phyloP scores from a whole-genome alignment of 2,888 invertebrate species.

The Xestoiulus laeticollis region DNA sequence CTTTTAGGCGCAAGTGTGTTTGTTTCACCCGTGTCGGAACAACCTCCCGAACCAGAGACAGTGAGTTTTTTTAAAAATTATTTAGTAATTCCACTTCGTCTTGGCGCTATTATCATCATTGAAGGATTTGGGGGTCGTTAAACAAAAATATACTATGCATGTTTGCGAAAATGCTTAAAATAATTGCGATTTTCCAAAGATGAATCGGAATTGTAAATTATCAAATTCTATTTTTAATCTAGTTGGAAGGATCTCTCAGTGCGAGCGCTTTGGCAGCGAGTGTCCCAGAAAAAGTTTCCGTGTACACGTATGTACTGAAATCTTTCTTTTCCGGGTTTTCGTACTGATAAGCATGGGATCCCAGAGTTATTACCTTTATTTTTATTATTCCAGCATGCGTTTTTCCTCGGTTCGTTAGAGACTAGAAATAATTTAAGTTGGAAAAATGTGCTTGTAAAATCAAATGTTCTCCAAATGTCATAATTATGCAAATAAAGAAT shows the following conservation, averaged over 20 bases:
- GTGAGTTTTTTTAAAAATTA: background rate
- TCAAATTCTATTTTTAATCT: conserved; percentile 25
- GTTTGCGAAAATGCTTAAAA: no score
- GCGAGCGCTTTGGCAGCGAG: background rate
- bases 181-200: background rate
- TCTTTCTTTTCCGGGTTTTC: background rate
- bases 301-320: conserved; percentile 44
- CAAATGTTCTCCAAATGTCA: no score
- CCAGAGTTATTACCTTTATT: background rate
- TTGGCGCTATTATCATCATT: no score
- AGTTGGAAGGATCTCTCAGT: conserved; percentile 17
- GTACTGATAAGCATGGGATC: background rate
- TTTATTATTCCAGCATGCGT: background rate
- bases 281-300: conserved; percentile 47
- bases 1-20: conserved; percentile 32
- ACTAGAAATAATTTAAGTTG: no score
- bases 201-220: background rate
- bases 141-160: no score
- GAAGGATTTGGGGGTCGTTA: no score
- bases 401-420: background rate
- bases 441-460: no score
- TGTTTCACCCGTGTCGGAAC: conserved; percentile 43
- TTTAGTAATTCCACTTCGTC: no score
- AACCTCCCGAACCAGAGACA: background rate
- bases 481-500: no score